Evolutionary conservation across 2,113 vertebrate species (phyloP).

Genomic region (Hipposideros armiger): DNA sequence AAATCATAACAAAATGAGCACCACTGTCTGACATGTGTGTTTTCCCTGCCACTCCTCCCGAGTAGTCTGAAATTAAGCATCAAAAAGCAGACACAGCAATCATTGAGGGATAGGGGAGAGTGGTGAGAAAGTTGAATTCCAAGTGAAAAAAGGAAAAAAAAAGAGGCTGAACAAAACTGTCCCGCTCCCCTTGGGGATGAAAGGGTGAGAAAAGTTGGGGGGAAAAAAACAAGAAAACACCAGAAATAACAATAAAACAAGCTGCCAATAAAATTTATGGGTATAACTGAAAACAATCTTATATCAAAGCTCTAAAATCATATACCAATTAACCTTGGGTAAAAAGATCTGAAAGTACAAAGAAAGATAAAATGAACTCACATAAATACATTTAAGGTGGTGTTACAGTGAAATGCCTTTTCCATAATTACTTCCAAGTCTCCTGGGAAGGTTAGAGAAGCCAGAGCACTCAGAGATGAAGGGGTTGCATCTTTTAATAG

Average conservation of each 20-base stretch:
- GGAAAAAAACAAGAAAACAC: not conserved
- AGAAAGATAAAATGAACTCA: not conserved
- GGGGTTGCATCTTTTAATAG: not conserved
- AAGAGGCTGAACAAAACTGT: not conserved
- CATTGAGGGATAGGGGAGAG: not conserved
- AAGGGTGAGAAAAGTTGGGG: not conserved
- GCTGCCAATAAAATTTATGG: not conserved
- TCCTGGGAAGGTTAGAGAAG: not conserved
- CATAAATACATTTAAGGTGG: not conserved
- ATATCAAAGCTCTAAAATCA: constrained; percentile 46
- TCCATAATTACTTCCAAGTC: constrained; percentile 56
- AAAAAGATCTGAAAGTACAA: not conserved
- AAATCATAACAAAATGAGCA: not conserved
- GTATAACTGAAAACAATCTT: not conserved
- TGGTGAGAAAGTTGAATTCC: not conserved
- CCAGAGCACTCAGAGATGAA: not conserved
- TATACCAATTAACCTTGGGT: not conserved
- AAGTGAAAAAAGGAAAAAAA: not conserved
- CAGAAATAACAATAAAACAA: not conserved
- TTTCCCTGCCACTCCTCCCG: not conserved
- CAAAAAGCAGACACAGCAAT: not conserved
- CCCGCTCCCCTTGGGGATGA: not conserved
- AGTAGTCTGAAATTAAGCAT: not conserved
- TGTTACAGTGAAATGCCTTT: not conserved
- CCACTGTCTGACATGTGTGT: not conserved